Base-by-base conservation (phyloP, 2,113 vertebrate species). In the Trogon melanurus region DNA sequence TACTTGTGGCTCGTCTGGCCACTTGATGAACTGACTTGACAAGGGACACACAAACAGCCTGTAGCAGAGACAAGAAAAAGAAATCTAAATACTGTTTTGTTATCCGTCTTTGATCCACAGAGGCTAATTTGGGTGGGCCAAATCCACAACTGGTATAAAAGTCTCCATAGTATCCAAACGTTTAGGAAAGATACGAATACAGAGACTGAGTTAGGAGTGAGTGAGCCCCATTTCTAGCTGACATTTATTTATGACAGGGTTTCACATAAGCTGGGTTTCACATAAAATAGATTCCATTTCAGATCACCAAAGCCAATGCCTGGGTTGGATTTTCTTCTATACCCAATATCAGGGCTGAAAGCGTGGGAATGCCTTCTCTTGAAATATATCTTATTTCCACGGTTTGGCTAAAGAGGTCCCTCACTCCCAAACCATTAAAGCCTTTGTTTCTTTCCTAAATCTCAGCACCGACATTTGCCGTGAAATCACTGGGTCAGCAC, bases 371-470 rank as follows among this genome's bases (percentile, higher is more conserved):
- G 73, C 45, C 54, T 93, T 91, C 53, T 89, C 65, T 84, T 82
- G 66, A 87, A 88, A 81, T 95, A 54, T 69, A 92, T 94, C 92
- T 86, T 93, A 96, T 97, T 96, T 96, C 86, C 80, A 88, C 2
- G 11, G 83, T 92, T 73, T 79, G 51, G 86, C 91, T 92, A 92
- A 84, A 89, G 70, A 89, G 76, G 61, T 92, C 84, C 54, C 65
- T 95, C 74, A 88, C 93, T 95, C 96, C 92, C 95, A 96, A 93
- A 73, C 91, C 83, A 72, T 91, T 95, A 93, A 47, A 91, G 83
- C 76, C 54, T 94, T 93, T 94, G 91, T 91, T 69, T 95, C 80
- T 85, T 89, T 93, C 86, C 70, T 69, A 92, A 92, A 96, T 86
- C 86, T 93, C 80, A 87, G 83, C 83, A 69, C n/a, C 10, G 8